phyloP scores from a whole-genome alignment of 2,888 invertebrate species.

The Drosophila multiciliata region DNA sequence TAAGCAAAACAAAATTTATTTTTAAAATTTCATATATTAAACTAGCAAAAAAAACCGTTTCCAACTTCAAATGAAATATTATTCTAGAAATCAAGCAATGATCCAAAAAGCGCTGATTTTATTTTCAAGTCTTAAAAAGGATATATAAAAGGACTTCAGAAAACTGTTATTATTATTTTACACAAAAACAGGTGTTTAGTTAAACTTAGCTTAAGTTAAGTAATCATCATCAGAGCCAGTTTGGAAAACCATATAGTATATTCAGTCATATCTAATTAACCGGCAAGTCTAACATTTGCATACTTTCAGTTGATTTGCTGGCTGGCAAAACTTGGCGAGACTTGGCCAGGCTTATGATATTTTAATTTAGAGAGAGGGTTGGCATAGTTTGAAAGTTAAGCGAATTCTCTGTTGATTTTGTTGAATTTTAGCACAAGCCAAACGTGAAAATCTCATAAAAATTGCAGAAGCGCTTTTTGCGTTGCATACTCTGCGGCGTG shows the following conservation, averaged over 20 bases:
- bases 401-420: conserved; percentile 74
- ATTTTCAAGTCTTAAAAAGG: accelerated
- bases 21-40: not conserved
- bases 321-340: conserved; percentile 4
- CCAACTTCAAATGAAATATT: not conserved
- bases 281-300: not conserved
- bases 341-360: conserved; percentile 50
- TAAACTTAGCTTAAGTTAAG: not conserved
- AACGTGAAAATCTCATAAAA: conserved; percentile 52
- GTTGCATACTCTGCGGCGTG: conserved; percentile 44
- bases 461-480: conserved; percentile 45
- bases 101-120: not conserved
- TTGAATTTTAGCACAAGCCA: conserved; percentile 50
- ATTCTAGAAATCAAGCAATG: not conserved
- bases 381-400: conserved; percentile 46
- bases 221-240: not conserved
- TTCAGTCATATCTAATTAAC: not conserved
- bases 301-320: conserved; percentile 1
- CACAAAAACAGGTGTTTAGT: not conserved
- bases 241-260: not conserved
- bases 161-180: not conserved
- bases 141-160: not conserved
- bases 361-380: conserved; percentile 56
- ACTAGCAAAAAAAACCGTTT: not conserved
- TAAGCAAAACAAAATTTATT: not conserved